phyloP scores from a whole-genome alignment of 2,797 vertebrate genomes.

The Pachyuromys duprasi region DNA sequence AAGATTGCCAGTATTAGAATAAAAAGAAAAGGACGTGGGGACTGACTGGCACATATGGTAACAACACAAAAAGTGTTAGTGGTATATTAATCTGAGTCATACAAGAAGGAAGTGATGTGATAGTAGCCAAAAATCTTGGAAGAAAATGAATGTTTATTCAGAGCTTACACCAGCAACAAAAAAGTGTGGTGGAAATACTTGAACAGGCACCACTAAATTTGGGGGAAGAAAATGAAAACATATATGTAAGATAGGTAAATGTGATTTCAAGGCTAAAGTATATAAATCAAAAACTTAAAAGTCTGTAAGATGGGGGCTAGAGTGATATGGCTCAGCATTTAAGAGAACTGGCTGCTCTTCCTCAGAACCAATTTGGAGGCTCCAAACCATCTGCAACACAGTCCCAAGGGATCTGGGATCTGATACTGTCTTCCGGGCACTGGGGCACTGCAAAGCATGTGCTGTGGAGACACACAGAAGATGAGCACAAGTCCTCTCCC shows the following conservation, averaged over 20 bases:
- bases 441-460: neutral
- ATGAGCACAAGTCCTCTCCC: neutral
- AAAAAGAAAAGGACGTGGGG: neutral
- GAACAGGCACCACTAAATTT: neutral
- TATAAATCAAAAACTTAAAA: conserved; percentile 30
- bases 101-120: conserved; percentile 14
- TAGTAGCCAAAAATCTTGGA: neutral
- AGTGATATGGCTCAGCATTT: neutral
- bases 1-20: neutral
- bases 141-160: conserved; percentile 2
- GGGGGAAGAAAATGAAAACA: neutral
- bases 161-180: neutral
- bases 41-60: neutral
- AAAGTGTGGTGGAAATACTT: neutral
- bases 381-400: neutral
- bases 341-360: neutral
- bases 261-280: neutral
- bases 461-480: neutral
- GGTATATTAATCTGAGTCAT: neutral
- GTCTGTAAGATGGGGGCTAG: neutral
- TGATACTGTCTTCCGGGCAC: neutral
- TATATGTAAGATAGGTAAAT: neutral
- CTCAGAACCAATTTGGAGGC: neutral
- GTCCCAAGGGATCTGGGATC: neutral
- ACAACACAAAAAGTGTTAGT: conserved; percentile 1